A percentile compares a stretch with the other conserved stretches of the same genome.
Evolutionary conservation across 1,140 invertebrate species (phyloP).

Genomic region (Ostrea denselamellosa): DNA sequence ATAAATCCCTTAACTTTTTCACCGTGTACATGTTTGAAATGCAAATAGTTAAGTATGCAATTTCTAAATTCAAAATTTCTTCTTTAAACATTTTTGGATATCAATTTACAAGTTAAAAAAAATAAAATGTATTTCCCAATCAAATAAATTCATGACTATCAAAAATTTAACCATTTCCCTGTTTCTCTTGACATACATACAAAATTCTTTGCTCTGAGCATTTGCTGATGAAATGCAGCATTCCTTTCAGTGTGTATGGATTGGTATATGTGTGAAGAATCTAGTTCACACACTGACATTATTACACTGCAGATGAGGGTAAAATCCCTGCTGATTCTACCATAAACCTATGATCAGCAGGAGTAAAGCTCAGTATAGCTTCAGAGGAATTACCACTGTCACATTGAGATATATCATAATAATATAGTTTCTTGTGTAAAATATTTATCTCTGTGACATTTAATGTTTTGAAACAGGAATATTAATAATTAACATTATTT

Average conservation of each 20-base stretch:
- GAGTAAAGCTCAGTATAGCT: neutral
- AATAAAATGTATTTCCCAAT: neutral
- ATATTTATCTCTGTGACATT: neutral
- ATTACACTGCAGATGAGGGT: constrained; percentile 18
- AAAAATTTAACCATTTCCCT: neutral
- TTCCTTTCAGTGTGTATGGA: constrained; percentile 1
- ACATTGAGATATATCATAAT: neutral
- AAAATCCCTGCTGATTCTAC: neutral
- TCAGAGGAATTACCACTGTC: neutral
- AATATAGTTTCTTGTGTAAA: neutral
- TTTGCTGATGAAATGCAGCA: neutral
- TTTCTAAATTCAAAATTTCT: no score
- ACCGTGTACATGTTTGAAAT: no score
- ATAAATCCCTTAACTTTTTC: no score
- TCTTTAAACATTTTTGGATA: no score
- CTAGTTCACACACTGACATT: constrained; percentile 35
- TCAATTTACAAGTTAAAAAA: neutral
- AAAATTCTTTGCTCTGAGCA: no score
- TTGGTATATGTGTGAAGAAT: constrained; percentile 21
- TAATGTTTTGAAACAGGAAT: no score
- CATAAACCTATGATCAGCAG: neutral
- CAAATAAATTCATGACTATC: neutral
- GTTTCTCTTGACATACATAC: neutral
- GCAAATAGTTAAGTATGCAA: no score
- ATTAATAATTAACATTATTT: no score